Evolutionary conservation across 2,113 vertebrate genomes (phyloP).

Genomic region (Natator depressus): DNA sequence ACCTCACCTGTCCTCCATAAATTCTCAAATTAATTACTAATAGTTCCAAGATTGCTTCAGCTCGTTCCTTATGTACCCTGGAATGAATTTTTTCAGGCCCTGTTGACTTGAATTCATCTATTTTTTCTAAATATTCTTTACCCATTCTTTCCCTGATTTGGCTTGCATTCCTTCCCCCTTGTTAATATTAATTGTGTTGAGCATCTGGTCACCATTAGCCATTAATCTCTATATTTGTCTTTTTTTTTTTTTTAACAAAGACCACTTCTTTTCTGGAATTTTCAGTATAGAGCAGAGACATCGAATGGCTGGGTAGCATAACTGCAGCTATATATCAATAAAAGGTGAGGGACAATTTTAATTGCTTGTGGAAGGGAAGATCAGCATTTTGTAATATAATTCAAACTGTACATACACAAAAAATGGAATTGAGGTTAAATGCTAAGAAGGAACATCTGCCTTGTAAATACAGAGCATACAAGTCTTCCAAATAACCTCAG

Average conservation of each 20-base stretch:
- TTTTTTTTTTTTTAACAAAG: neutral
- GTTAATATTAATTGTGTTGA: neutral
- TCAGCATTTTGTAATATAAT: neutral
- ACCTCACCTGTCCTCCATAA: neutral
- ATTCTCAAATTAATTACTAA: neutral
- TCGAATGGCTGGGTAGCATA: neutral
- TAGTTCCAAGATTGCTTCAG: neutral
- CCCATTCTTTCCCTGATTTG: neutral
- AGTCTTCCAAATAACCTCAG: neutral
- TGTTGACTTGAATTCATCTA: neutral
- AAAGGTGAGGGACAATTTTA: neutral
- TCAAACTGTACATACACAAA: neutral
- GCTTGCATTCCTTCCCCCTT: neutral
- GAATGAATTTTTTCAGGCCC: neutral
- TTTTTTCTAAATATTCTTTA: neutral
- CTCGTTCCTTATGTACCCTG: neutral
- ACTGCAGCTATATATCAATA: neutral
- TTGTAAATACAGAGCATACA: neutral
- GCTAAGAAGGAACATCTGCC: neutral
- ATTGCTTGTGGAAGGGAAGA: neutral
- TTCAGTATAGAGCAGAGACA: neutral
- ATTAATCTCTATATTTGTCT: neutral
- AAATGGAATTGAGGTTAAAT: neutral
- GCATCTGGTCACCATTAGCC: neutral
- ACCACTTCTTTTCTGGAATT: neutral